Evolutionary conservation across 2,888 invertebrate species (phyloP).

Genomic region (Erynnis tages): DNA sequence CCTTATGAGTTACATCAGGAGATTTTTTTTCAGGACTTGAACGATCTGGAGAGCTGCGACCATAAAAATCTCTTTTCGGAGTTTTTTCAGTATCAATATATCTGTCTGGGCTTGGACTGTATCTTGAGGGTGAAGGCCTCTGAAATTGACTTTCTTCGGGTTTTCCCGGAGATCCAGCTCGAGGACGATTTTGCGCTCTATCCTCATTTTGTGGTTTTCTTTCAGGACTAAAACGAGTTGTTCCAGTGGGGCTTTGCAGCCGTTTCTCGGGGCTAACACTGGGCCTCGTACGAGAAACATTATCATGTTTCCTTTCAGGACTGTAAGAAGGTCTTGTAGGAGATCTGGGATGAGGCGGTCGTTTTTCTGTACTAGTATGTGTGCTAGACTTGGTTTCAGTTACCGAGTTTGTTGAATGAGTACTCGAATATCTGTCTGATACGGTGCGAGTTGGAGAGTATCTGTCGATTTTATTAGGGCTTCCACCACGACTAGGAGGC

Average conservation of each 20-base stretch:
- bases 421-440: constrained; percentile 53
- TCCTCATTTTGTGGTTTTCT: constrained; percentile 33
- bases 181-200: constrained; percentile 30
- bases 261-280: constrained; percentile 61
- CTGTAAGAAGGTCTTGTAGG: constrained; percentile 51
- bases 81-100: constrained; percentile 30
- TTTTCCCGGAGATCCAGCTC: constrained; percentile 33
- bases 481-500: constrained; percentile 60
- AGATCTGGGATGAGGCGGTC: constrained; percentile 48
- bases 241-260: constrained; percentile 37
- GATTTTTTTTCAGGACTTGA: constrained; percentile 31
- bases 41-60: constrained; percentile 34
- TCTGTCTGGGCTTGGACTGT: constrained; percentile 45
- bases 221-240: constrained; percentile 48
- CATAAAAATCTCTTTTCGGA: constrained; percentile 28
- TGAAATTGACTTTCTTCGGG: constrained; percentile 8
- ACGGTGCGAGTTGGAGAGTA: constrained; percentile 55
- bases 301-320: constrained; percentile 53
- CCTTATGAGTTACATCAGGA: background rate
- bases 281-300: constrained; percentile 42
- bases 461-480: constrained; percentile 55
- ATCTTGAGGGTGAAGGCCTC: constrained; percentile 34
- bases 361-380: constrained; percentile 50
- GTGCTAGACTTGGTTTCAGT: constrained; percentile 52
- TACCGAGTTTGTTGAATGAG: constrained; percentile 51